These are phyloP conservation scores for Holocentrus rufus DNA, from an alignment of 2,797 vertebrate genomes.

Conservation along the genomic window DNA sequence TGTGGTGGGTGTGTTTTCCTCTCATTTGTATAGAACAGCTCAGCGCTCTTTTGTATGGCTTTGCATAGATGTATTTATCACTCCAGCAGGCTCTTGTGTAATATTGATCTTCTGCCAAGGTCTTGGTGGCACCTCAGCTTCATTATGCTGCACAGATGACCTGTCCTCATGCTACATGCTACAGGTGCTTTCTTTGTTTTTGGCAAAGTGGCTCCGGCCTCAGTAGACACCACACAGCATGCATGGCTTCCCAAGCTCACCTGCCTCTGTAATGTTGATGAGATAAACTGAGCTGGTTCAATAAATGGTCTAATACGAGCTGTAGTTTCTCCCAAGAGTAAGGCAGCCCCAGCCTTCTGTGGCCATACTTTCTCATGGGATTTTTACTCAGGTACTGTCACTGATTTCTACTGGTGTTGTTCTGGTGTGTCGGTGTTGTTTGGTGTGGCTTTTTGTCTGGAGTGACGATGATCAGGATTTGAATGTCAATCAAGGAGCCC, in stretches of 20 bases:
- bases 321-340: constrained; percentile 85
- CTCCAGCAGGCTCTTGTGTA: constrained; percentile 17
- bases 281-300: constrained; percentile 59
- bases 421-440: constrained; percentile 58
- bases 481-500: constrained; percentile 9
- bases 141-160: constrained; percentile 20
- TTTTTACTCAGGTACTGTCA: constrained; percentile 83
- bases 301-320: constrained; percentile 80
- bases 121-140: constrained; percentile 27
- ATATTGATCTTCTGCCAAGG: constrained; percentile 22
- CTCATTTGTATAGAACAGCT: not conserved
- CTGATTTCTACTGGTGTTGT: constrained; percentile 65
- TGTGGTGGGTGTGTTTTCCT: constrained; percentile 4
- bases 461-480: not conserved
- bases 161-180: constrained; percentile 18
- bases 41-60: not conserved
- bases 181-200: constrained; percentile 25
- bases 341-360: constrained; percentile 80
- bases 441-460: constrained; percentile 31
- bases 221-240: constrained; percentile 16
- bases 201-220: not conserved
- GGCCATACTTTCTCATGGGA: constrained; percentile 85
- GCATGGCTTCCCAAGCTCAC: constrained; percentile 62
- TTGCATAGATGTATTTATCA: constrained; percentile 1
- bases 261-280: constrained; percentile 31